Evolutionary conservation across 2,888 invertebrate species (phyloP).

Genomic region (Epirrhoe alternata): DNA sequence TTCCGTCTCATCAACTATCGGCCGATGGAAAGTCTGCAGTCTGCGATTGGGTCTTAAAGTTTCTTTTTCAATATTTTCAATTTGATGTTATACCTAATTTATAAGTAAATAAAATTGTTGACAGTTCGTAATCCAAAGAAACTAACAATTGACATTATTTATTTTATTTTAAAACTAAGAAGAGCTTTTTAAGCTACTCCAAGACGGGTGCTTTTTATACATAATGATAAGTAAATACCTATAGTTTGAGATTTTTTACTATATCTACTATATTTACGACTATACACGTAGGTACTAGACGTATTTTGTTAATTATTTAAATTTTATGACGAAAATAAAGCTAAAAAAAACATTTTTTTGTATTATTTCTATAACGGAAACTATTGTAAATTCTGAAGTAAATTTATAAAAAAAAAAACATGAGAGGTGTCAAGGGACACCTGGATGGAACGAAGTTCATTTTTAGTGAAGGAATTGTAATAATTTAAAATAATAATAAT

Average conservation of each 20-base stretch:
- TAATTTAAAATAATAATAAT: too few species aligned
- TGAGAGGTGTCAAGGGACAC: too few species aligned
- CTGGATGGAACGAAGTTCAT: too few species aligned
- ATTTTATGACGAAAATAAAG: neutral
- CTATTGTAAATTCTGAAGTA: too few species aligned
- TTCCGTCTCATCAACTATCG: too few species aligned
- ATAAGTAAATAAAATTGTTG: neutral
- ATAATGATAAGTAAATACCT: neutral
- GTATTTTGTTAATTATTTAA: neutral
- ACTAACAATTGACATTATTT: conserved; percentile 4
- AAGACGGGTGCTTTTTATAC: conserved; percentile 9
- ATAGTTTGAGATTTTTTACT: neutral
- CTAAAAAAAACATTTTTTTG: neutral
- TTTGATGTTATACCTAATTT: too few species aligned
- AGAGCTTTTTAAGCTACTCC: conserved; percentile 3
- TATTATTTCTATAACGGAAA: neutral
- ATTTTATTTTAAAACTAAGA: neutral
- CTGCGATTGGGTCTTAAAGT: too few species aligned
- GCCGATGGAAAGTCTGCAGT: too few species aligned
- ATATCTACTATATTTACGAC: neutral
- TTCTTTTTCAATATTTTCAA: too few species aligned
- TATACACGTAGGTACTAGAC: neutral
- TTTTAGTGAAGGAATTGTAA: too few species aligned
- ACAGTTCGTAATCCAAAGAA: conserved; percentile 19
- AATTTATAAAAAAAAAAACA: too few species aligned